Conservation (phyloP, 1,140 invertebrate species). For the Lordiphosa stackelbergi region DNA sequence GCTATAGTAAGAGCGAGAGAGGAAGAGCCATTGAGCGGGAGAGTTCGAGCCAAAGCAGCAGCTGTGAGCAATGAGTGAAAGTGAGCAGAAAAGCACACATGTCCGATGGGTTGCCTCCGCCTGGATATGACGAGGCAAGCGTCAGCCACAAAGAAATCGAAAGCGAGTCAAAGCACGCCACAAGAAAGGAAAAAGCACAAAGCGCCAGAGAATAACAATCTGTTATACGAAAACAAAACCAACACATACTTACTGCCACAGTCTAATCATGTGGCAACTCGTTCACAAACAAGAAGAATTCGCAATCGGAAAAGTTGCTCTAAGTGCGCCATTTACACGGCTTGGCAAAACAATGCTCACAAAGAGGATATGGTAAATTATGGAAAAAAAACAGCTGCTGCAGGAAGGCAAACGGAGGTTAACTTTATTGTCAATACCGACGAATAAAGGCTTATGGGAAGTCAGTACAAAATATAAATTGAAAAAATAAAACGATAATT, state of each 20-base stretch:
- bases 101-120: constrained; percentile 44
- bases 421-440: too few species aligned
- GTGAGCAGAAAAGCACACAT: constrained; percentile 73
- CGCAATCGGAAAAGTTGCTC: constrained; percentile 44
- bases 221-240: constrained; percentile 51
- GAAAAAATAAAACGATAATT: too few species aligned
- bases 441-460: too few species aligned
- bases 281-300: constrained; percentile 43
- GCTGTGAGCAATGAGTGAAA: constrained; percentile 70
- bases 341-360: constrained; percentile 36
- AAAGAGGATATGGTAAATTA: constrained; percentile 26
- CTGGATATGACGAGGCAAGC: constrained; percentile 56
- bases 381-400: constrained; percentile 15
- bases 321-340: constrained; percentile 44
- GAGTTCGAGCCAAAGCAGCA: constrained; percentile 26
- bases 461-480: too few species aligned
- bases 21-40: constrained; percentile 17
- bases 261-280: constrained; percentile 13
- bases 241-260: constrained; percentile 16
- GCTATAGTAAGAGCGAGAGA: constrained; percentile 30
- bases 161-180: constrained; percentile 43
- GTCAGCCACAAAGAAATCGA: constrained; percentile 62
- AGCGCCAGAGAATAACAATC: constrained; percentile 14
- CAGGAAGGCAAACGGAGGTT: not conserved
- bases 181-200: constrained; percentile 53